Evolutionary conservation across 1,140 invertebrate genomes (phyloP), one percentile per base, ranked within the genome.

Genomic region (Ceratosolen solmsi): DNA sequence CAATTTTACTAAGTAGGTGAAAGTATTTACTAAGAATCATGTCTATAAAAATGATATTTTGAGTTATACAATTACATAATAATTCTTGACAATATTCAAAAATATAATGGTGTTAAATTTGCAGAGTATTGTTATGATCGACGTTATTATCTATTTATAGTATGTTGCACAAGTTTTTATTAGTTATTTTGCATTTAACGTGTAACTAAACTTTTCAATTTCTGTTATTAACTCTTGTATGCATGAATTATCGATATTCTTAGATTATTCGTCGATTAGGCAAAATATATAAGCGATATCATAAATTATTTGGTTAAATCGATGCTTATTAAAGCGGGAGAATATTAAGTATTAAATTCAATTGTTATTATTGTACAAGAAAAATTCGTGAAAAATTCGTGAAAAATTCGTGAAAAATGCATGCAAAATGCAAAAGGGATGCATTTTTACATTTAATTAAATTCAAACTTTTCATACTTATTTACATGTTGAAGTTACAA

Each of bases 1-100:
- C 33, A 72, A 72, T 56, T 74, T 74, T 56, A 54, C 30, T 56
- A 72, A 74, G 51, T 74, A 56, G 72, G 72, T 74, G 72, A 74
- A 74, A 74, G 72, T 74, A 20, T 74, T 30, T 46, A 74, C 72
- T 33, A 36, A 56, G 72, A 74, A 74, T 22, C 51, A n/a, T 36
- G 20, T 49, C 46, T 22, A 41, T 51, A 49, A 72, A 46, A 72
- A 72, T 51, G 70, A 49, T 72, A 72, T 30, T 46, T 72, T 49
- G n/a, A 72, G 22, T 3, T 46, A 30, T 22, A 72, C 4, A 72
- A 51, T 46, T 51, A 72, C 49, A 5, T 51, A 72, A 72, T 72
- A 49, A 68, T 68, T 38, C 20, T 38, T 38, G 8, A 0, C 17
- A 38, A 68, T 68, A 38, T 38, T 68, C n/a, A 38, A 68, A 22